These are phyloP conservation scores for Microtus richardsoni DNA, from an alignment of 2,113 vertebrate species.

Conservation along the genomic window DNA sequence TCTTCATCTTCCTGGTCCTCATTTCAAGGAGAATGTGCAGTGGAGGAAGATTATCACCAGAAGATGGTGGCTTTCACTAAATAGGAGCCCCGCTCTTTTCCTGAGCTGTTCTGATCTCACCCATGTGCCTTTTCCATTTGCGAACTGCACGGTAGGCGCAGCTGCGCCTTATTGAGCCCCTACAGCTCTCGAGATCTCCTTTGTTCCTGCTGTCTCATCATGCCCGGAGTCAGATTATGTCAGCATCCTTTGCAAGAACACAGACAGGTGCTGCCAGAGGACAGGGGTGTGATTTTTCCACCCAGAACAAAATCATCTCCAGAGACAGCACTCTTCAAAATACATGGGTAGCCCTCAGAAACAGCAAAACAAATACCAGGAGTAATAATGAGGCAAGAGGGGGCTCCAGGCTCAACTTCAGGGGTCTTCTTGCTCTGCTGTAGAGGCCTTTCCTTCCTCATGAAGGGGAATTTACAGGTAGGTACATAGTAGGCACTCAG, in stretches of 20 bases:
- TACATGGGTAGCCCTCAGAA: neutral
- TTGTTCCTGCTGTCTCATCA: neutral
- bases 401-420: neutral
- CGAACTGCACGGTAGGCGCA: neutral
- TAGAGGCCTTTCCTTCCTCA: neutral
- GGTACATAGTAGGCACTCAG: neutral
- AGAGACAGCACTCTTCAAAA: neutral
- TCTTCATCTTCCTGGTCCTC: conserved; percentile 18
- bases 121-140: conserved; percentile 11
- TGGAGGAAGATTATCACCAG: neutral
- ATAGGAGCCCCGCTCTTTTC: neutral
- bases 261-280: neutral
- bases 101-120: conserved; percentile 20
- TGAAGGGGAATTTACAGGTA: neutral
- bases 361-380: neutral
- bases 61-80: conserved; percentile 15
- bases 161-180: conserved; percentile 15
- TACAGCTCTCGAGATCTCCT: neutral
- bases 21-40: conserved; percentile 8
- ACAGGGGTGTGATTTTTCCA: neutral
- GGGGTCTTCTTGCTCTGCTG: accelerated
- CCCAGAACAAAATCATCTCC: neutral
- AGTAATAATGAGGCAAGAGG: neutral
- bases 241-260: conserved; percentile 43
- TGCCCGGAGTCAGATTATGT: neutral